Base-by-base conservation (phyloP, 2,797 vertebrate genomes). In the Karalla daura region DNA sequence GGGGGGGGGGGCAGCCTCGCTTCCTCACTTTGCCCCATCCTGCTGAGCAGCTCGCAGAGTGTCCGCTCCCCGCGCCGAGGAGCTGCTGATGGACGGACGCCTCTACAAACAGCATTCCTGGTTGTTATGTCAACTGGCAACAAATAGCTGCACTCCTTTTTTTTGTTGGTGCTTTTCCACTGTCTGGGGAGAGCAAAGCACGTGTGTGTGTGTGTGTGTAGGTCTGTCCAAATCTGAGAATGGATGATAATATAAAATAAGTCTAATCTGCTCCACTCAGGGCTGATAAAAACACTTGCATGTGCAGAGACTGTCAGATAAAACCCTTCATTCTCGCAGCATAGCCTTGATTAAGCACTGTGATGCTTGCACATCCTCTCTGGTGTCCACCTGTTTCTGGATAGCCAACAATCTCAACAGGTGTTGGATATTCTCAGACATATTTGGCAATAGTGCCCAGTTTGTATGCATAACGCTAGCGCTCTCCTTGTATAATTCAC, bases 31-130 rank as follows among this genome's bases (percentile, higher is more conserved):
- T 54, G 41, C 55, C 43, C n/a, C 49, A 72, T 65, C 68, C 71
- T 43, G 28, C 10, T 46, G 36, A 15, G n/a, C 15, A 23, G 49
- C 18, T 55, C 30, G 36, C 10, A 0, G 0, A 43, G 30, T 1
- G 27, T 35, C n/a, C 37, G 41, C 66, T 60, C 53, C 25, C 21
- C 49, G n/a, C 1, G 3, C 15, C 32, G 20, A 50, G 13, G 32
- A 51, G 17, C 24, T 7, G 35, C 51, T 30, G 62, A 76, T 41
- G 46, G 40, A 64, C 4, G 13, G 23, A 50, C 18, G 46, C 30
- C 28, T 77, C 20, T 12, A 54, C 46, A 49, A 68, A 70, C 67
- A 49, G 35, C 53, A 78, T 85, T 78, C 63, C 68, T 70, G 21
- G 33, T 72, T 36, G 50, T 27, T 43, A 64, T 43, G 54, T 2